Percentiles rank a stretch among this genome's conserved stretches.
Evolutionary conservation across 2,888 invertebrate genomes (phyloP).

Genomic region (Taenaris catops): DNA sequence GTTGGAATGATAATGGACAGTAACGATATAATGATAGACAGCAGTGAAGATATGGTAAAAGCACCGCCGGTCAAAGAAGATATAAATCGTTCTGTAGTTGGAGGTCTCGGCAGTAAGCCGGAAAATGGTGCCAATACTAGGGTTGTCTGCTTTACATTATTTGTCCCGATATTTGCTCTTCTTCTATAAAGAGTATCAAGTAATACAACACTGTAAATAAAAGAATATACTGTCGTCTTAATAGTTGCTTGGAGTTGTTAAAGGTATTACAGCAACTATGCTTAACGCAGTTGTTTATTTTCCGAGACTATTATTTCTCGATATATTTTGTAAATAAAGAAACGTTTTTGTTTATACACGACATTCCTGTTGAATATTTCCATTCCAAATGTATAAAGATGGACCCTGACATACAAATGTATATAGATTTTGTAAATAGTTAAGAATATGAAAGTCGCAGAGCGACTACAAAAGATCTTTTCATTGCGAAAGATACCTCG

Average conservation of each 20-base stretch:
- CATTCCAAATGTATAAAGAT: conserved; percentile 64
- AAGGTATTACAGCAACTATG: conserved; percentile 49
- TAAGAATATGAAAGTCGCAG: conserved; percentile 60
- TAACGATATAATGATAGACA: conserved; percentile 49
- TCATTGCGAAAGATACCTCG: conserved; percentile 21
- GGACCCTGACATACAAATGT: conserved; percentile 64
- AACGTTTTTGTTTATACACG: conserved; percentile 48
- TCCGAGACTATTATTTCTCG: conserved; percentile 35
- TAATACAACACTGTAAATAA: conserved; percentile 52
- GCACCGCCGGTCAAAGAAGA: conserved; percentile 48
- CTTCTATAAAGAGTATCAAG: conserved; percentile 43
- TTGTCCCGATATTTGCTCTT: conserved; percentile 51
- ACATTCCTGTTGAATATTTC: conserved; percentile 74
- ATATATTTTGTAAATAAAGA: conserved; percentile 54
- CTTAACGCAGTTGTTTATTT: conserved; percentile 59
- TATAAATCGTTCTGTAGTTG: conserved; percentile 53
- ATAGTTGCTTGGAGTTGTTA: conserved; percentile 53
- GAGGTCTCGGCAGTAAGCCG: conserved; percentile 56
- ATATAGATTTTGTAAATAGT: conserved; percentile 75
- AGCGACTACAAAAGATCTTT: conserved; percentile 45
- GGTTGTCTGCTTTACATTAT: conserved; percentile 38
- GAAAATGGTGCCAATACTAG: conserved; percentile 33
- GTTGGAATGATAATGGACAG: conserved; percentile 52
- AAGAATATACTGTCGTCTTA: conserved; percentile 41
- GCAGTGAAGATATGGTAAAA: conserved; percentile 47